Evolutionary conservation across 2,797 vertebrate species (phyloP).

Genomic region (Sylvia borin): DNA sequence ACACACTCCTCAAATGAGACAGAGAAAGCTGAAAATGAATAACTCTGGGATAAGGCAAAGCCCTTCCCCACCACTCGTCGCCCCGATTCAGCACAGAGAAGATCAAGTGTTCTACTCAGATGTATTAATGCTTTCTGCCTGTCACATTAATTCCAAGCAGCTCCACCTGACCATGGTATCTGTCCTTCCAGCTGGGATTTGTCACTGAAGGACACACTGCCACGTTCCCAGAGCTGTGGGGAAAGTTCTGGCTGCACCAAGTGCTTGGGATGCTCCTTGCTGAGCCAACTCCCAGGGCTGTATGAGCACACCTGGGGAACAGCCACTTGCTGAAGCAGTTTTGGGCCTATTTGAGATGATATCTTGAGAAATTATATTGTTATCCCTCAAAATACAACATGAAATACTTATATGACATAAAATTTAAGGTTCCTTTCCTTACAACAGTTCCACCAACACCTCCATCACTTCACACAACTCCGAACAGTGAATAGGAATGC

Average conservation of each 20-base stretch:
- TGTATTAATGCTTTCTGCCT: background rate
- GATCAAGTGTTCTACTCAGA: background rate
- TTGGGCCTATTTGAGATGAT: background rate
- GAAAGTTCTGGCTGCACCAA: background rate
- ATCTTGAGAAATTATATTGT: accelerated
- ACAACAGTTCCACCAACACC: background rate
- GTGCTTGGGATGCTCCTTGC: background rate
- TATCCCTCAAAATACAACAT: background rate
- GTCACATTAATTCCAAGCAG: background rate
- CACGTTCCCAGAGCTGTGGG: background rate
- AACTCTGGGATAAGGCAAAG: background rate
- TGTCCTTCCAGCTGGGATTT: background rate
- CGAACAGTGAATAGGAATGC: background rate
- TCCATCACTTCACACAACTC: background rate
- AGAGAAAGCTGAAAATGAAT: background rate
- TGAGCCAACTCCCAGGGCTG: background rate
- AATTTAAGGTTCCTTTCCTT: background rate
- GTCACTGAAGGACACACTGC: background rate
- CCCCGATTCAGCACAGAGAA: background rate
- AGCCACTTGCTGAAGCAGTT: background rate
- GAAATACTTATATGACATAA: background rate
- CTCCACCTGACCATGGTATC: background rate
- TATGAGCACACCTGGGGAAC: background rate
- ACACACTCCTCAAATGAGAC: background rate
- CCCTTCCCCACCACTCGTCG: background rate